These are phyloP conservation scores for Temnopleurus reevesii DNA, from an alignment of 53 echinoderm and acorn worm species.

Conservation along the genomic window DNA sequence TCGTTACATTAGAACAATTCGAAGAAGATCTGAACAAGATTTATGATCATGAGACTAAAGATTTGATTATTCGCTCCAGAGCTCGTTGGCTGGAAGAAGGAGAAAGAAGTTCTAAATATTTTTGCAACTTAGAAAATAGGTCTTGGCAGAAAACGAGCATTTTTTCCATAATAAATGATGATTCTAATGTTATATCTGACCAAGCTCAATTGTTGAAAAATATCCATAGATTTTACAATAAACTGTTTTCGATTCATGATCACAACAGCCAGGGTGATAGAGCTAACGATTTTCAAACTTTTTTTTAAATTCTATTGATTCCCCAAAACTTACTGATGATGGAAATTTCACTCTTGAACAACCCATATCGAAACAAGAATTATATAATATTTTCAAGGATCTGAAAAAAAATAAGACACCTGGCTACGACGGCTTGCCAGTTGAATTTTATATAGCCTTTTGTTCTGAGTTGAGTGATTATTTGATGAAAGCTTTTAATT, in stretches of 20 bases:
- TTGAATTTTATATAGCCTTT: constrained; percentile 58
- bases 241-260: no score
- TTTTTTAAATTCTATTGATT: constrained; percentile 12
- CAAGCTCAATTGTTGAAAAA: background rate
- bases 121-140: constrained; percentile 23
- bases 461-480: constrained; percentile 10
- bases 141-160: background rate
- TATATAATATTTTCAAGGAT: background rate
- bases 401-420: constrained; percentile 57
- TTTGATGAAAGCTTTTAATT: constrained; percentile 33
- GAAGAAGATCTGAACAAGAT: background rate
- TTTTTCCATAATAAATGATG: background rate
- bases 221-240: no score
- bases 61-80: constrained; percentile 3
- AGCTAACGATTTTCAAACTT: no score
- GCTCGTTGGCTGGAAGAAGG: constrained; percentile 2
- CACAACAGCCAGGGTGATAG: no score
- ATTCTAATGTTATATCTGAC: background rate
- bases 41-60: background rate
- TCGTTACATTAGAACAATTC: background rate
- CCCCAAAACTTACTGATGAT: background rate
- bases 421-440: constrained; percentile 60
- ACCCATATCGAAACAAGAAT: constrained; percentile 16
- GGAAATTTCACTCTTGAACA: background rate
- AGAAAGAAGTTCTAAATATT: constrained; percentile 19